Percentiles rank a stretch among this genome's conserved stretches.
These are phyloP conservation scores for Octodon degus DNA, from an alignment of 2,113 vertebrate genomes.

Conservation along the genomic window DNA sequence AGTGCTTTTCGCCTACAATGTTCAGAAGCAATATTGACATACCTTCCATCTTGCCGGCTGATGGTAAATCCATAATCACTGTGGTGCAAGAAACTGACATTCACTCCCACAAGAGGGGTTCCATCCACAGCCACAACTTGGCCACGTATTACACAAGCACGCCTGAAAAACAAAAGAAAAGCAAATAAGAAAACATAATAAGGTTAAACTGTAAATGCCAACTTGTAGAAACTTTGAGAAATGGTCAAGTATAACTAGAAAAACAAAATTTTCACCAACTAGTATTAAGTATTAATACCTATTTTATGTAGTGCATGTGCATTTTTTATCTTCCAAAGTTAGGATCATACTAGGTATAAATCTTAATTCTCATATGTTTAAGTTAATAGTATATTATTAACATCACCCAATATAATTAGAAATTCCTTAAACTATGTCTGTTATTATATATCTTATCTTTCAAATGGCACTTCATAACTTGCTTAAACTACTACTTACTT, in stretches of 20 bases:
- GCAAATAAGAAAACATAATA: slow-evolving; percentile 31
- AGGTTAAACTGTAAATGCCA: slow-evolving; percentile 49
- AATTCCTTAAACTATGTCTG: slow-evolving; percentile 48
- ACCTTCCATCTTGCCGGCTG: slow-evolving; percentile 98
- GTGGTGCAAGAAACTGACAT: slow-evolving; percentile 96
- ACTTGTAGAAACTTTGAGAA: slow-evolving; percentile 44
- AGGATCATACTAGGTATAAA: not conserved
- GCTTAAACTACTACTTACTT: slow-evolving; percentile 12
- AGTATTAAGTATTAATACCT: not conserved
- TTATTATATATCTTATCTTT: not conserved
- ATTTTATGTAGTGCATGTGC: not conserved
- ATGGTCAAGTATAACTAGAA: slow-evolving; percentile 35
- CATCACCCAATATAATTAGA: slow-evolving; percentile 28
- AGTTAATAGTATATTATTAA: slow-evolving; percentile 21
- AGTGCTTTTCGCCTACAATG: not conserved
- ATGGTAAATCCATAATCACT: slow-evolving; percentile 96
- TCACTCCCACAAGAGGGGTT: slow-evolving; percentile 96
- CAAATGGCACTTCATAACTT: not conserved
- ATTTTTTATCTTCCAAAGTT: slow-evolving; percentile 36
- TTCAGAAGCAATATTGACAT: slow-evolving; percentile 33
- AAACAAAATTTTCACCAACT: slow-evolving; percentile 40
- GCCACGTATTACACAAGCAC: slow-evolving; percentile 95
- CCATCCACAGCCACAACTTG: slow-evolving; percentile 93
- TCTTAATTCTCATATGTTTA: slow-evolving; percentile 53
- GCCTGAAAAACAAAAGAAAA: slow-evolving; percentile 85